Percentiles rank a stretch among this genome's conserved stretches.
phyloP scores from a whole-genome alignment of 2,797 vertebrate species.

The Macropodus opercularis region DNA sequence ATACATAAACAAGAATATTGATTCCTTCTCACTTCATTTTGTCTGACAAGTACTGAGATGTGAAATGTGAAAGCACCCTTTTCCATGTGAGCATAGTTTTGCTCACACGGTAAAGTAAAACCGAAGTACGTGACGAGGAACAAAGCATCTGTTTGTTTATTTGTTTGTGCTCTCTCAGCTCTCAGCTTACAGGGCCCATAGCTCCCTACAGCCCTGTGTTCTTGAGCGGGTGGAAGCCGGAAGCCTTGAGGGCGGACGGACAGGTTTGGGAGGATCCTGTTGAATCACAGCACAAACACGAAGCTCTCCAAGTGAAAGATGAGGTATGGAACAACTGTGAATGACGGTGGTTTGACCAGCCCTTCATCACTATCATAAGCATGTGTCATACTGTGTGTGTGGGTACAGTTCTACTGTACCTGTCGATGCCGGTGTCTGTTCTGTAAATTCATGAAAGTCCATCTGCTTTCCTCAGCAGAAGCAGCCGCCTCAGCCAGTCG shows the following conservation, averaged over 20 bases:
- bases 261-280: constrained; percentile 88
- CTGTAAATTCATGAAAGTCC: background rate
- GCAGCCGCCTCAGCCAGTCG: constrained; percentile 4
- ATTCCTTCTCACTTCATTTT: background rate
- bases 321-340: constrained; percentile 64
- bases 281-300: constrained; percentile 87
- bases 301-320: constrained; percentile 74
- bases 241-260: constrained; percentile 71
- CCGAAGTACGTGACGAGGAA: background rate
- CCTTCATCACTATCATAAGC: background rate
- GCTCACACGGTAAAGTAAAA: background rate
- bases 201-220: constrained; percentile 83
- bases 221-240: constrained; percentile 85
- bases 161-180: constrained; percentile 48
- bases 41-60: background rate
- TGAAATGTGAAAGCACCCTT: background rate
- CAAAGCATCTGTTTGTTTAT: background rate
- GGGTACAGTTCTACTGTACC: too few species aligned
- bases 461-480: constrained; percentile 26
- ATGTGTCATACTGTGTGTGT: background rate
- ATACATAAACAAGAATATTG: background rate
- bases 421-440: background rate
- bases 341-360: background rate
- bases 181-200: constrained; percentile 78
- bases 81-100: background rate